phyloP scores from a whole-genome alignment of 64 coral and sea anemone genomes.

The Trachythela sp. region DNA sequence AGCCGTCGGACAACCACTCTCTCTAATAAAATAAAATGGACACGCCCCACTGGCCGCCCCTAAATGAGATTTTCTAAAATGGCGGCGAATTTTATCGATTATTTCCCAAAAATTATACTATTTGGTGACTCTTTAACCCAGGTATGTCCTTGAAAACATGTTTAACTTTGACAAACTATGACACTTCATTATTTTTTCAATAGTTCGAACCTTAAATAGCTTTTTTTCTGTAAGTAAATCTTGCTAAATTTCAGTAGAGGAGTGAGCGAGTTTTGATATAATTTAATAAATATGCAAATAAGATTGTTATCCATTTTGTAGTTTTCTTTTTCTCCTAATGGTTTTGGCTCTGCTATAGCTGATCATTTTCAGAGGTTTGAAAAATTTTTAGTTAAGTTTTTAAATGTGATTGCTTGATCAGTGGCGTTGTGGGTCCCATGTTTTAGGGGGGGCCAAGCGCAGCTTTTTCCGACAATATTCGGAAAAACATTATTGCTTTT shows the following conservation, averaged over 20 bases:
- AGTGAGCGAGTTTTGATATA: neutral
- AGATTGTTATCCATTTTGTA: neutral
- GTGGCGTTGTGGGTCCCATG: neutral
- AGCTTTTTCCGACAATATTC: too few species aligned
- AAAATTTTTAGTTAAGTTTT: too few species aligned
- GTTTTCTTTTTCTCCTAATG: constrained; percentile 56
- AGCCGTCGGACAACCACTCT: too few species aligned
- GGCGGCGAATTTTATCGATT: neutral
- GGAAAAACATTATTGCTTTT: neutral
- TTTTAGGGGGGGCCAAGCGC: neutral
- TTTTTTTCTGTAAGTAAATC: neutral
- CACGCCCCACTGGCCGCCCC: too few species aligned
- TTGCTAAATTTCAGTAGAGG: neutral
- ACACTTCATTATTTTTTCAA: neutral
- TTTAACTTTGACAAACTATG: neutral
- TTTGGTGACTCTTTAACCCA: constrained; percentile 16
- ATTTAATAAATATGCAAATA: too few species aligned
- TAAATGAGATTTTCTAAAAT: too few species aligned
- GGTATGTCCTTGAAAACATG: neutral
- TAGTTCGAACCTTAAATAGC: neutral
- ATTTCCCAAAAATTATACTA: constrained; percentile 9
- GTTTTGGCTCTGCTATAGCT: constrained; percentile 66
- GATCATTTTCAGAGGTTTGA: constrained; percentile 74
- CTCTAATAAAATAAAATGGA: too few species aligned
- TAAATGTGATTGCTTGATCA: too few species aligned